Base-by-base conservation (phyloP, 2,888 invertebrate genomes). In the Leucophenga maculata region DNA sequence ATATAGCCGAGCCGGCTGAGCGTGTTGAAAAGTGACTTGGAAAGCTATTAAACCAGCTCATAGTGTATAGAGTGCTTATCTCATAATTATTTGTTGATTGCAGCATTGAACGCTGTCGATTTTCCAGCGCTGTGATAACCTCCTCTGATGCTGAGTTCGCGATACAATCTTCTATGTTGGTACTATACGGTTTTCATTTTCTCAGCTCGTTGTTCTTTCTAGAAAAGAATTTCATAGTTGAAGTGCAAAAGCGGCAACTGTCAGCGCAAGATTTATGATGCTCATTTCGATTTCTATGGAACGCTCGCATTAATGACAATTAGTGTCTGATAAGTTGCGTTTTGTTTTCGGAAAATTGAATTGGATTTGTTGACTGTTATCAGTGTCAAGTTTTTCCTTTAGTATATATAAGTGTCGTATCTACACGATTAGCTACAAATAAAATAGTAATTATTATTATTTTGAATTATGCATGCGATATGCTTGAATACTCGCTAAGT, bases 311-410 rank as follows among this genome's bases (percentile, higher is more conserved):
- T 48, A 64, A 48, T 82, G 78, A 83, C 78, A 80, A 80, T 80
- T 80, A 80, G 84, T 79, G 72, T 8, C 73, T 71, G 80, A 81
- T 81, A 81, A 78, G 70, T 67, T 46, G 22, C 46, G 18, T 60
- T 64, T 46, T 70, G 69, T 57, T 67, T 70, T 72, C 73, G 76
- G 77, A 76, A 76, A 76, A 75, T 71, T 70, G 65, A 71, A 72
- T 72, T 70, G 68, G 72, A 75, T 70, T 75, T 75, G 74, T 72
- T 83, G 77, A 80, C 26, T 83, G 82, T 77, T 83, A 83, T 83
- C 83, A 31, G 82, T 26, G 64, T 83, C 26, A 71, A 80, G 72
- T 77, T 80, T 39, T 39, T 39, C 39, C 8, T 39, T 6, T 8
- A 11, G 8, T 39, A 26, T 26, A 26, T 26, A 26, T 26, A 26